A percentile compares a stretch with the other conserved stretches of the same genome.
These are phyloP conservation scores for Cephus rjabovi DNA, from an alignment of 2,888 invertebrate species.

Conservation along the genomic window DNA sequence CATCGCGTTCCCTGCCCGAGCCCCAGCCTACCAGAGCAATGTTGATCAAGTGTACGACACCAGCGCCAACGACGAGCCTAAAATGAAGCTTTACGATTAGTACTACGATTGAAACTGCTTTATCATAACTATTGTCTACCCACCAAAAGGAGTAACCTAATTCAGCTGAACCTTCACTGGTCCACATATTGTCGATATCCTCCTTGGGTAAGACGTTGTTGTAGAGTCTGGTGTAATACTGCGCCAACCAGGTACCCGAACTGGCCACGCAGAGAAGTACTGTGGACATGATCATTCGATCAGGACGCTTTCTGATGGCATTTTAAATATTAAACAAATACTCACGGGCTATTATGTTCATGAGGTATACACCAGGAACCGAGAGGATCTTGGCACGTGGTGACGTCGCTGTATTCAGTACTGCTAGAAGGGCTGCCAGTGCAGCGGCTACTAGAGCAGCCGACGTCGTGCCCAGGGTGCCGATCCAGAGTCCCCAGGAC, in stretches of 20 bases:
- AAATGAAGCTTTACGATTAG: not conserved
- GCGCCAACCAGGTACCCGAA: slow-evolving; percentile 84
- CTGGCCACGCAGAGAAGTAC: slow-evolving; percentile 82
- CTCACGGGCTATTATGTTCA: slow-evolving; percentile 83
- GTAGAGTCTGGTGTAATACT: slow-evolving; percentile 84
- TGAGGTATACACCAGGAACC: slow-evolving; percentile 78
- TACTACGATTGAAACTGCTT: not conserved
- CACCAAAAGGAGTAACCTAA: slow-evolving; percentile 91
- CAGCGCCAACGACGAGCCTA: slow-evolving; percentile 81
- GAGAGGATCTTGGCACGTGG: slow-evolving; percentile 77
- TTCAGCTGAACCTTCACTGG: slow-evolving; percentile 83
- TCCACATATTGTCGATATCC: slow-evolving; percentile 85
- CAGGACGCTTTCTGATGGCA: not conserved
- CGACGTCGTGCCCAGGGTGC: slow-evolving; percentile 77
- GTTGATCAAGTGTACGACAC: slow-evolving; percentile 78
- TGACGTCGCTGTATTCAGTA: slow-evolving; percentile 83
- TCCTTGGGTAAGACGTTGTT: slow-evolving; percentile 85
- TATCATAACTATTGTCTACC: slow-evolving; percentile 19
- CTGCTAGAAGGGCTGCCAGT: slow-evolving; percentile 79
- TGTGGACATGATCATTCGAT: slow-evolving; percentile 53
- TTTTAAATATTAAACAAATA: not conserved
- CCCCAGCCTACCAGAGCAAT: slow-evolving; percentile 80
- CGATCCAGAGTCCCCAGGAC: slow-evolving; percentile 81
- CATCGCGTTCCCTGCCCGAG: slow-evolving; percentile 75
- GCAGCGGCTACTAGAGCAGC: slow-evolving; percentile 78